Conservation (phyloP, 2,113 vertebrate genomes). For the Verasper variegatus region DNA sequence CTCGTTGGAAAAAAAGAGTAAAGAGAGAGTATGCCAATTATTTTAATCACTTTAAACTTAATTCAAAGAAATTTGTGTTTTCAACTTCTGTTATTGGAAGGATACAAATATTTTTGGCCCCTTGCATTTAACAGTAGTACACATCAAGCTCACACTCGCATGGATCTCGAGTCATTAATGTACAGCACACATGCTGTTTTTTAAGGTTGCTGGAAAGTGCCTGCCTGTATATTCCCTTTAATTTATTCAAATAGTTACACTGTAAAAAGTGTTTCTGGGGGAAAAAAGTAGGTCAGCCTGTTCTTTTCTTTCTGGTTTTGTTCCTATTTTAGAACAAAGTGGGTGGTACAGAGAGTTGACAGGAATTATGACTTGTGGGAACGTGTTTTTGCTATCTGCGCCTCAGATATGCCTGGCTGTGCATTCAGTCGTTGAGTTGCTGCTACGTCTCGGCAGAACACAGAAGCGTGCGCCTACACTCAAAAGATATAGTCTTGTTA, state of each 20-base stretch:
- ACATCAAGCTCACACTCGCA: not conserved
- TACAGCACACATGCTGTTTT: not conserved
- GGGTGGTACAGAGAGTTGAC: constrained; percentile 36
- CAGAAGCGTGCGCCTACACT: not conserved
- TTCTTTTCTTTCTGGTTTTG: constrained; percentile 33
- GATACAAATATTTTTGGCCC: not conserved
- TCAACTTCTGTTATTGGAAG: not conserved
- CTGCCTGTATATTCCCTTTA: not conserved
- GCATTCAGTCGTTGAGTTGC: not conserved
- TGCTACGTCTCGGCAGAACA: not conserved
- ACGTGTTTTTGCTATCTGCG: constrained; percentile 1
- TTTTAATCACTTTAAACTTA: not conserved
- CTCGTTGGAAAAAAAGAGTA: not conserved
- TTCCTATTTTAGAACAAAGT: constrained; percentile 46
- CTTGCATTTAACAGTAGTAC: not conserved
- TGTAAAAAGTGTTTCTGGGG: constrained; percentile 12
- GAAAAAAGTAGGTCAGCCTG: constrained; percentile 46
- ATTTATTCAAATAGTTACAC: constrained; percentile 37
- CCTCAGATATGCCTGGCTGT: constrained; percentile 18
- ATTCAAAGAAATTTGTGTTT: not conserved
- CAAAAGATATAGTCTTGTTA: not conserved
- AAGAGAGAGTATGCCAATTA: not conserved
- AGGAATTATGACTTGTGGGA: constrained; percentile 18
- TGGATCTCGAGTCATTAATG: not conserved
- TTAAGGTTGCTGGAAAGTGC: not conserved